These are phyloP conservation scores for Falco biarmicus DNA, from an alignment of 2,797 vertebrate genomes.

Conservation along the genomic window DNA sequence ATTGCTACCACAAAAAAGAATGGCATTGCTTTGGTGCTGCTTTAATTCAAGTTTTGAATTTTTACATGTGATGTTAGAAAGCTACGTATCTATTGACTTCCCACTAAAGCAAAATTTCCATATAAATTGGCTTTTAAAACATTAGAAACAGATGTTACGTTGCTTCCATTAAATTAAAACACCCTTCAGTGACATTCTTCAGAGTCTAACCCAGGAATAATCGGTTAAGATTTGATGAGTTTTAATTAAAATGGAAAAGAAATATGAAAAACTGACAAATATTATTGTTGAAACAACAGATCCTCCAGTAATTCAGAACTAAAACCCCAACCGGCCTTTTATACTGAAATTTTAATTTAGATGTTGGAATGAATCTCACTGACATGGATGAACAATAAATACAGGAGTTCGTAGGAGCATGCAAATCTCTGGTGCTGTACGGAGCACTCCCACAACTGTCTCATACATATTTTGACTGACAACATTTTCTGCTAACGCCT, in stretches of 20 bases:
- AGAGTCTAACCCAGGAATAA: constrained; percentile 72
- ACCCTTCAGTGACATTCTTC: constrained; percentile 75
- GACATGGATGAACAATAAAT: not conserved
- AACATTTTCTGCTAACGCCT: not conserved
- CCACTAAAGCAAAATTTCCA: constrained; percentile 76
- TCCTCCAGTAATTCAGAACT: constrained; percentile 55
- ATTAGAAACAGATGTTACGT: constrained; percentile 75
- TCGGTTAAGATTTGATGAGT: constrained; percentile 73
- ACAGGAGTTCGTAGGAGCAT: not conserved
- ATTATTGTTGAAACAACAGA: constrained; percentile 36
- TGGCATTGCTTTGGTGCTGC: constrained; percentile 9
- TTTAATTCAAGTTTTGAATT: constrained; percentile 68
- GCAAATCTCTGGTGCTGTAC: not conserved
- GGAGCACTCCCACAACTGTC: not conserved
- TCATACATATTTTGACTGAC: not conserved
- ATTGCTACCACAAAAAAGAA: not conserved
- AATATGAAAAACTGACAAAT: constrained; percentile 70
- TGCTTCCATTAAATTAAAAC: constrained; percentile 77
- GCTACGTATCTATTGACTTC: constrained; percentile 67
- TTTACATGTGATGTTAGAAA: constrained; percentile 57
- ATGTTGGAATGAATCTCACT: constrained; percentile 8
- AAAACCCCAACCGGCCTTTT: constrained; percentile 46
- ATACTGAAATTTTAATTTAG: constrained; percentile 43
- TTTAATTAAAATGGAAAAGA: constrained; percentile 79
- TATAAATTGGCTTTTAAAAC: constrained; percentile 81